Conservation (phyloP, 2,888 invertebrate species). For the Syritta pipiens region DNA sequence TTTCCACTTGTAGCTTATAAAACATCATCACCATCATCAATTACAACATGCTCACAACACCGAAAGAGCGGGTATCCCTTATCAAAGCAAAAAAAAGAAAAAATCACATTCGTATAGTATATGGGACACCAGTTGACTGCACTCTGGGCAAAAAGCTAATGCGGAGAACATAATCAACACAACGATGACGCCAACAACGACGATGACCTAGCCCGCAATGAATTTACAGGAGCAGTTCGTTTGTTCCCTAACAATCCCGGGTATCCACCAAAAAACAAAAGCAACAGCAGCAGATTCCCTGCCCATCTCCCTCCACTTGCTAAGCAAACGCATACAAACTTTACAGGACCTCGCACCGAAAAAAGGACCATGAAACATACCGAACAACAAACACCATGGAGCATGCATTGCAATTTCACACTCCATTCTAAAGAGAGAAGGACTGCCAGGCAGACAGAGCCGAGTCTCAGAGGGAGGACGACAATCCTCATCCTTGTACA, state of each 20-base stretch:
- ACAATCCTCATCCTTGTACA: not conserved
- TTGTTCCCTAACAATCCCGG: conserved; percentile 1
- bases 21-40: conserved; percentile 26
- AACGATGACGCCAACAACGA: conserved; percentile 36
- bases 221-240: conserved; percentile 48
- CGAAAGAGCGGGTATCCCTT: conserved; percentile 1
- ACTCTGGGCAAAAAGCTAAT: conserved; percentile 54
- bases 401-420: conserved; percentile 50
- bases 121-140: conserved; percentile 62
- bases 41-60: conserved; percentile 19
- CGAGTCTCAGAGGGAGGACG: not conserved
- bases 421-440: no score
- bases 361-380: conserved; percentile 12
- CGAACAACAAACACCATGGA: not conserved
- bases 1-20: conserved; percentile 33
- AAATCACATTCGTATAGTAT: no score
- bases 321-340: conserved; percentile 60
- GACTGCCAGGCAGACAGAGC: conserved; percentile 28
- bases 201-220: conserved; percentile 35
- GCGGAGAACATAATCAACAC: conserved; percentile 47
- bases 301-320: not conserved
- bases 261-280: no score
- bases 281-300: conserved; percentile 4
- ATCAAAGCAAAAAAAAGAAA: conserved; percentile 31
- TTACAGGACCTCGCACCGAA: conserved; percentile 35